These are phyloP conservation scores for Acestrorhynchus altus DNA, from an alignment of 2,797 vertebrate species.

Conservation along the genomic window DNA sequence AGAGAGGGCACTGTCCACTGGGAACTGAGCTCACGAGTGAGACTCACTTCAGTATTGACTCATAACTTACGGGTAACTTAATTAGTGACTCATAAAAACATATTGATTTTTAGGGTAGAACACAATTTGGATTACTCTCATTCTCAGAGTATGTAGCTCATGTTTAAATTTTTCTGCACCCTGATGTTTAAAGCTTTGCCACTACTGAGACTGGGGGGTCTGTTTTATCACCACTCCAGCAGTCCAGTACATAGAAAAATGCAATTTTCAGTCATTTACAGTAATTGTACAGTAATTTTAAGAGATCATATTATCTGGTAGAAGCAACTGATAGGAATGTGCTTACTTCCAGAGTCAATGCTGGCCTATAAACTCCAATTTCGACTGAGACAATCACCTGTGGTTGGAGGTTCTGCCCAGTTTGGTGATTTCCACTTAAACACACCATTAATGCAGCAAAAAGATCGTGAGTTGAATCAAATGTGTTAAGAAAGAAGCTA, in stretches of 20 bases:
- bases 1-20: background rate
- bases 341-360: too few species aligned
- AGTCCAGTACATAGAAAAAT: background rate
- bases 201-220: background rate
- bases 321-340: too few species aligned
- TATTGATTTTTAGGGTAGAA: background rate
- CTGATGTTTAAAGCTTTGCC: background rate
- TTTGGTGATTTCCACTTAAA: too few species aligned
- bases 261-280: background rate
- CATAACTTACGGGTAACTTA: conserved; percentile 2
- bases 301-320: too few species aligned
- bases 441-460: too few species aligned
- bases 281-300: background rate
- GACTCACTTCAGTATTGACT: background rate
- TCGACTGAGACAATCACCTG: too few species aligned
- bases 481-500: too few species aligned
- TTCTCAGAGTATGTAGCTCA: background rate
- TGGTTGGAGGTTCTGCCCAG: too few species aligned
- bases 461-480: too few species aligned
- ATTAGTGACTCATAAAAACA: conserved; percentile 6
- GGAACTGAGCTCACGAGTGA: background rate
- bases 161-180: background rate
- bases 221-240: background rate
- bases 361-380: too few species aligned
- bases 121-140: background rate